phyloP scores from a whole-genome alignment of 2,888 invertebrate species.

The Nesidiocoris tenuis region DNA sequence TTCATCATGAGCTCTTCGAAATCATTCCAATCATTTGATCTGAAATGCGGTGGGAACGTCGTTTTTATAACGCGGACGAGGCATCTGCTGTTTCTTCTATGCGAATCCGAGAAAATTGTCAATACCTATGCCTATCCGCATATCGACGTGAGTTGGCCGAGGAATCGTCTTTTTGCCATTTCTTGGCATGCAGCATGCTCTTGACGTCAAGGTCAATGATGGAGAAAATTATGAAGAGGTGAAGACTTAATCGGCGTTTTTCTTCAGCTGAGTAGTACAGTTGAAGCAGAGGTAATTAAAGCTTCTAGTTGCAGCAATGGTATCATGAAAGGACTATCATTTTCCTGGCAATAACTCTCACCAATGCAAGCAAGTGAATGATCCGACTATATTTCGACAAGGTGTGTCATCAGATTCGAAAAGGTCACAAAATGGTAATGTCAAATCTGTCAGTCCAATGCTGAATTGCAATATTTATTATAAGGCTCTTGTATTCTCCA shows the following conservation, averaged over 20 bases:
- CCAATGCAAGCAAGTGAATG: too few species aligned
- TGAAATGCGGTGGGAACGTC: conserved; percentile 3
- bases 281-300: too few species aligned
- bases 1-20: conserved; percentile 2
- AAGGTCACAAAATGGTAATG: too few species aligned
- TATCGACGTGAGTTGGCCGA: not conserved
- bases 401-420: too few species aligned
- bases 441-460: too few species aligned
- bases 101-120: not conserved
- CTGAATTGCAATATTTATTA: too few species aligned
- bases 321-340: too few species aligned
- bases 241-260: not conserved
- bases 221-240: not conserved
- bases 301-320: too few species aligned
- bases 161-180: not conserved
- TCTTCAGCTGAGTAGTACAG: too few species aligned
- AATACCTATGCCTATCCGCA: not conserved
- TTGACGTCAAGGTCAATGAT: not conserved
- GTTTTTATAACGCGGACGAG: not conserved
- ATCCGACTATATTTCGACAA: too few species aligned
- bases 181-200: not conserved
- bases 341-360: too few species aligned
- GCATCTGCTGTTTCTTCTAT: not conserved
- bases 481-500: too few species aligned
- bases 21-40: conserved; percentile 15